Percentiles rank a stretch among this genome's conserved stretches.
phyloP scores from a whole-genome alignment of 1,140 invertebrate species.

The Lysiphlebus fabarum region DNA sequence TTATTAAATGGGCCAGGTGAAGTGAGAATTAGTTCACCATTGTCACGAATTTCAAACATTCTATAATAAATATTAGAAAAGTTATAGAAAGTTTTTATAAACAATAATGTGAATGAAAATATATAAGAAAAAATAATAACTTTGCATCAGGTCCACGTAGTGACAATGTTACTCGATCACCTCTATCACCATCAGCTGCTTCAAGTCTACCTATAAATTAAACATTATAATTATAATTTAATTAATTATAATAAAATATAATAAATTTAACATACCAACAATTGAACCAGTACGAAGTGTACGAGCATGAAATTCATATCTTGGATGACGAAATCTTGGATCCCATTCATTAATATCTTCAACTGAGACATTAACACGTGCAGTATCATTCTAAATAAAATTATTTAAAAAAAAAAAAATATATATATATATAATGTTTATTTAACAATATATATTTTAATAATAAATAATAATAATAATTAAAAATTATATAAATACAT shows the following conservation, averaged over 20 bases:
- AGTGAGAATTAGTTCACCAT: slow-evolving; percentile 57
- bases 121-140: slow-evolving; percentile 43
- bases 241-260: slow-evolving; percentile 20
- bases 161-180: slow-evolving; percentile 67
- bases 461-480: too few relatives aligned
- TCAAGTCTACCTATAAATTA: slow-evolving; percentile 62
- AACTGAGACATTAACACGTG: slow-evolving; percentile 73
- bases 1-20: slow-evolving; percentile 59
- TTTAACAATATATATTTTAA: too few relatives aligned
- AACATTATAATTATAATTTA: neutral
- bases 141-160: slow-evolving; percentile 70
- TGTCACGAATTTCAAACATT: slow-evolving; percentile 51
- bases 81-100: slow-evolving; percentile 14
- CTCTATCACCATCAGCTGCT: slow-evolving; percentile 76
- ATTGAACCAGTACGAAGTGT: slow-evolving; percentile 45
- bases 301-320: slow-evolving; percentile 76
- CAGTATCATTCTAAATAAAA: slow-evolving; percentile 70
- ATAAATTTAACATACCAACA: slow-evolving; percentile 44
- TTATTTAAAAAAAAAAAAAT: slow-evolving; percentile 15
- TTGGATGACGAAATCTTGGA: slow-evolving; percentile 79
- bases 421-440: too few relatives aligned
- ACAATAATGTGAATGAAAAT: neutral
- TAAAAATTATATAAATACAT: slow-evolving; percentile 53
- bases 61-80: slow-evolving; percentile 41
- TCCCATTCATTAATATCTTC: slow-evolving; percentile 91